phyloP scores from a whole-genome alignment of 2,113 vertebrate species.

The Gymnogyps californianus region DNA sequence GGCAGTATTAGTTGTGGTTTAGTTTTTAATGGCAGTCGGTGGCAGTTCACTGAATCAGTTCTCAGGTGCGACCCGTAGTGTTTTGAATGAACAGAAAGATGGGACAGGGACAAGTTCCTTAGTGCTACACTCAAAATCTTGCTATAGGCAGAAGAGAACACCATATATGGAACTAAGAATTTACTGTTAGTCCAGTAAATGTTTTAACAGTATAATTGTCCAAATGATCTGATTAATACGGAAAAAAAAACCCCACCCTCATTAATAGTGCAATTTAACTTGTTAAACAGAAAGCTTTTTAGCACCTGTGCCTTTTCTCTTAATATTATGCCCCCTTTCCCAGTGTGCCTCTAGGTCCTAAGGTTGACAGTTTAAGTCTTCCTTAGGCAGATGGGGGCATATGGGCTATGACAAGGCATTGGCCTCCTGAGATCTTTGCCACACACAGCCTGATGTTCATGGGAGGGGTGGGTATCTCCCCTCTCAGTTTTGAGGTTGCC shows the following conservation, averaged over 20 bases:
- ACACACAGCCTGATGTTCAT: background rate
- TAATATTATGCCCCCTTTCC: background rate
- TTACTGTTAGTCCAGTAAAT: background rate
- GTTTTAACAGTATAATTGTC: background rate
- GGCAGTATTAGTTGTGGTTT: background rate
- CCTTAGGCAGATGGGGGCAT: background rate
- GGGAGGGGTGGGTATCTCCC: background rate
- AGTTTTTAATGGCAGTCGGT: background rate
- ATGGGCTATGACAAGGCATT: background rate
- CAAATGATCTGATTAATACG: background rate
- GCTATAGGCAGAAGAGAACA: background rate
- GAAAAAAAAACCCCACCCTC: background rate
- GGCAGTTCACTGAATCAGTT: background rate
- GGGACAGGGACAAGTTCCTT: background rate
- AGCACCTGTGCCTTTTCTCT: background rate
- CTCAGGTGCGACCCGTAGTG: rapidly evolving
- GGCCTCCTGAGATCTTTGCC: background rate
- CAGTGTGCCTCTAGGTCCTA: background rate
- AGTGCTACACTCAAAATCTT: background rate
- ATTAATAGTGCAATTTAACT: background rate
- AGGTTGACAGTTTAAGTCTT: background rate
- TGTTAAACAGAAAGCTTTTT: background rate
- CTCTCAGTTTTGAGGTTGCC: background rate
- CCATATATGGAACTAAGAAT: background rate
- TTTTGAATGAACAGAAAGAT: background rate